These are phyloP conservation scores for Ophion slaviceki DNA, from an alignment of 2,888 invertebrate species.

Conservation along the genomic window DNA sequence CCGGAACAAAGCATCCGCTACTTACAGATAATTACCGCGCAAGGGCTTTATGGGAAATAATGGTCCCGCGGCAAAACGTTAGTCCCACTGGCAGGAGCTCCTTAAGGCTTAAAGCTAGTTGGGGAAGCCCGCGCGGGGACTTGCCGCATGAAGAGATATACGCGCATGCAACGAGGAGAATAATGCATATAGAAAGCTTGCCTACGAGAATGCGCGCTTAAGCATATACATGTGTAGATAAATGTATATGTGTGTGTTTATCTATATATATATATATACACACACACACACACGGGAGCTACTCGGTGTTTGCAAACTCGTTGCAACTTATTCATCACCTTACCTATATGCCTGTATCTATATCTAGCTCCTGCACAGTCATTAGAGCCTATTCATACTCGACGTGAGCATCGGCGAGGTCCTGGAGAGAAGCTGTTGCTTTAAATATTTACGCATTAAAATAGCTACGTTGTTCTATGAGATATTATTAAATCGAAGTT, in stretches of 20 bases:
- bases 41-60: conserved; percentile 69
- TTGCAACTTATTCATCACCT: conserved; percentile 47
- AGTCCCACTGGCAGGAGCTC: conserved; percentile 44
- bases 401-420: neutral
- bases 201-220: conserved; percentile 33
- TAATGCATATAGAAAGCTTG: conserved; percentile 59
- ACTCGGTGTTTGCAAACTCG: conserved; percentile 17
- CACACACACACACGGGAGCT: conserved; percentile 18
- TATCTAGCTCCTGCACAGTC: neutral
- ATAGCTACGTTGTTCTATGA: no score
- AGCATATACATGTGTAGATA: conserved; percentile 38
- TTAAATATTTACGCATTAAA: no score
- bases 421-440: no score
- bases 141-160: conserved; percentile 60
- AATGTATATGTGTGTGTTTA: no score
- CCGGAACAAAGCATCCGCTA: conserved; percentile 68
- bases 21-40: conserved; percentile 67
- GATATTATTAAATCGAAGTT: no score
- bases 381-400: neutral
- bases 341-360: conserved; percentile 15
- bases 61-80: conserved; percentile 53
- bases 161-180: conserved; percentile 47
- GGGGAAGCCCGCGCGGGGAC: conserved; percentile 12
- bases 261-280: conserved; percentile 39
- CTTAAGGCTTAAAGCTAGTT: conserved; percentile 55